Conservation (phyloP, 2,113 vertebrate genomes). For the Myotis brandtii region DNA sequence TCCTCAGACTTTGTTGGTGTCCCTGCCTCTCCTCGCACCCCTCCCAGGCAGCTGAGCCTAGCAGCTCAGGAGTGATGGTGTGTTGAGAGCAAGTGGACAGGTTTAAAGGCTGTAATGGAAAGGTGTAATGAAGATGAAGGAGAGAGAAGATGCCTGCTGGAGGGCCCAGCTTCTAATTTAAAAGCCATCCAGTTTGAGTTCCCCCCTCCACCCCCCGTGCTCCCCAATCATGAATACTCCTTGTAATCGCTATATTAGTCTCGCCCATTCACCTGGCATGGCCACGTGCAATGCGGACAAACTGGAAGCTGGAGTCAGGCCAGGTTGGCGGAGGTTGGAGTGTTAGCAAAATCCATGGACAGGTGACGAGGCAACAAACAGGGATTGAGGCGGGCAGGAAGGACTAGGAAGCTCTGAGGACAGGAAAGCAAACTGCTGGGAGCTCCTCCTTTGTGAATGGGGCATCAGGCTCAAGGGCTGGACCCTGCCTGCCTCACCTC, state of each 20-base stretch:
- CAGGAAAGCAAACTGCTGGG: neutral
- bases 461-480: fast-evolving
- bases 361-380: fast-evolving
- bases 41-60: neutral
- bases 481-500: fast-evolving
- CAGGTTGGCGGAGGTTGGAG: fast-evolving
- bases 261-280: fast-evolving
- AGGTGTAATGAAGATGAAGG: neutral
- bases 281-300: fast-evolving
- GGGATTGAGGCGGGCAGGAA: fast-evolving
- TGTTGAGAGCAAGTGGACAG: neutral
- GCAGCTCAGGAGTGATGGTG: neutral
- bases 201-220: neutral
- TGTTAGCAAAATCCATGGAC: fast-evolving
- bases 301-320: neutral
- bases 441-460: fast-evolving
- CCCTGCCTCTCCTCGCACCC: fast-evolving
- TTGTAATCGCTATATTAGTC: fast-evolving
- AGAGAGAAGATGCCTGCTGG: fast-evolving
- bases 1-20: neutral
- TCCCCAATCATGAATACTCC: no score
- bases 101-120: neutral
- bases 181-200: neutral
- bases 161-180: neutral
- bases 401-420: fast-evolving